Evolutionary conservation across 2,797 vertebrate species (phyloP).

Genomic region (Florisuga fusca): DNA sequence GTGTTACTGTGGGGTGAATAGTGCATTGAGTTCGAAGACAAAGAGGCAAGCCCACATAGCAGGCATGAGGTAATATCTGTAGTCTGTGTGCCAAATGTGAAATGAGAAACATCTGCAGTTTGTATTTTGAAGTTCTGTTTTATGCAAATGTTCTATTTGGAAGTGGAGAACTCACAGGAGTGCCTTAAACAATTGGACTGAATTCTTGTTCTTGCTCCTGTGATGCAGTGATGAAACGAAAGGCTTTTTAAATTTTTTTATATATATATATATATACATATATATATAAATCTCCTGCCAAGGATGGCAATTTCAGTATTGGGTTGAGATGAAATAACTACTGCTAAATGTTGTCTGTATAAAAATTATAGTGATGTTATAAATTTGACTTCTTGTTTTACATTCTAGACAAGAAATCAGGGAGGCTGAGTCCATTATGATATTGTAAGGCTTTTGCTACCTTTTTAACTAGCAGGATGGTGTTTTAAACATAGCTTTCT

Average conservation of each 20-base stretch:
- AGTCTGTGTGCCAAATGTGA: conserved; percentile 48
- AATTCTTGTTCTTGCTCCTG: neutral
- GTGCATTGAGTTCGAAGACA: conserved; percentile 53
- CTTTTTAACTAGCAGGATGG: neutral
- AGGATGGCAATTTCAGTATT: neutral
- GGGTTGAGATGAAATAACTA: neutral
- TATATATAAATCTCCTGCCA: neutral
- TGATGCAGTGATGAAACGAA: neutral
- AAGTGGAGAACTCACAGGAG: neutral
- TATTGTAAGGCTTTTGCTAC: neutral
- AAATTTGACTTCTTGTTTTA: neutral
- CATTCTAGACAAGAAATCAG: neutral
- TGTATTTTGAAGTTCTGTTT: conserved; percentile 60
- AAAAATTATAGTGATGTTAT: neutral
- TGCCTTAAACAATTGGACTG: neutral
- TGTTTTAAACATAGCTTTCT: neutral
- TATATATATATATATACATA: no score
- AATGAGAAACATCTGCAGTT: conserved; percentile 75
- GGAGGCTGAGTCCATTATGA: neutral
- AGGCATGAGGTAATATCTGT: conserved; percentile 71
- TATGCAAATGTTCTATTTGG: conserved; percentile 48
- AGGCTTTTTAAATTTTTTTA: neutral
- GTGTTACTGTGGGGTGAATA: conserved; percentile 56
- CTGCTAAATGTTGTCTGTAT: neutral
- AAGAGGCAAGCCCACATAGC: conserved; percentile 52